Base-by-base conservation (phyloP, 2,888 invertebrate species). In the Metacarcinus magister region DNA sequence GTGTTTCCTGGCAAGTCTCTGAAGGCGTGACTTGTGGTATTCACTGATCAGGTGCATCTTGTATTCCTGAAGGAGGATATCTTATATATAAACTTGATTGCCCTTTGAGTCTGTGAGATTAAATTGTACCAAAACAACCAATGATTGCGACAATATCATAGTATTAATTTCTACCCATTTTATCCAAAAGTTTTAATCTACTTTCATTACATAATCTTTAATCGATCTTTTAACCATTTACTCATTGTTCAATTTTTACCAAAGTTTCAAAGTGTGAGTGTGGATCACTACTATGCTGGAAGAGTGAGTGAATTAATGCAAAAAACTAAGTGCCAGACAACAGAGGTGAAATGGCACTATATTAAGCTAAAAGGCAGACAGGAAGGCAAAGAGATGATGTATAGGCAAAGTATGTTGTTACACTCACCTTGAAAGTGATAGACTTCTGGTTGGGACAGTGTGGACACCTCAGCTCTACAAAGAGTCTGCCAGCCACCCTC, bases 391-490 rank as follows among this genome's bases (percentile, higher is more conserved):
- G 32, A 10, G n/a, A 87, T 54, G 13, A 5, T 13, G 2, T 19
- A 7, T 0, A 19, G 13, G 54, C 19, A 60, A 10, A 23, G 92
- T 44, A 0, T 87, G 13, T 87, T 10, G 28, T n/a, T 0, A 43
- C 43, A 92, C 93, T 93, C 16, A 98, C 98, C 97, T 98, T 98
- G 97, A 98, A 99, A 13, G 98, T 99, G 13, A 98, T 98, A 97
- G 98, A 98, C 97, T 98, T 98, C 97, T 98, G 96, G 44, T 91
- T 98, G 97, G 98, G 98, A 97, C 99, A 99, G 97, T 99, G 99
- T 0, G 98, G 98, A 97, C 99, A 99, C 60, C 98, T 98, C 90
- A 99, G 98, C 97, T 98, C 98, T 96, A 99, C 98, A 97, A 98
- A 98, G 60, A 98, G 97, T 97, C 94, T 75, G 48, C 98, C 97